phyloP scores from a whole-genome alignment of 2,888 invertebrate genomes.

The Lepidochitona cinerea region DNA sequence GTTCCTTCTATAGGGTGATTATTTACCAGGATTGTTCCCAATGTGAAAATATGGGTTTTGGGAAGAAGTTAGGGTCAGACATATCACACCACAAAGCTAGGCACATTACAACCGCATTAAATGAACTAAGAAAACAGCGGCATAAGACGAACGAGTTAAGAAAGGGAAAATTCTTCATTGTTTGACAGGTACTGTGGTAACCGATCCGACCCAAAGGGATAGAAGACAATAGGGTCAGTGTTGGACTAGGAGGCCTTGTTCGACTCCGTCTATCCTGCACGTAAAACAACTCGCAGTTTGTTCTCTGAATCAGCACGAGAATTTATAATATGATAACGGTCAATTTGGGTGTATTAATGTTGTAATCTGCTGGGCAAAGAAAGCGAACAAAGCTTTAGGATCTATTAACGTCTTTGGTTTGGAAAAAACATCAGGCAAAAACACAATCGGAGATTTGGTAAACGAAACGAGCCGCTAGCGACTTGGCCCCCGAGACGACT shows the following conservation, averaged over 20 bases:
- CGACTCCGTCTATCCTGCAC: background rate
- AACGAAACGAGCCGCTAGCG: background rate
- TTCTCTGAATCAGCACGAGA: background rate
- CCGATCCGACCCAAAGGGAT: background rate
- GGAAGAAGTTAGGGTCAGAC: background rate
- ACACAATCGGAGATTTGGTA: background rate
- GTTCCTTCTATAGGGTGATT: too few relatives aligned
- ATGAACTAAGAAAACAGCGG: constrained; percentile 4
- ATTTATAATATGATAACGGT: constrained; percentile 4
- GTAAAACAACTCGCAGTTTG: background rate
- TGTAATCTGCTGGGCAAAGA: background rate
- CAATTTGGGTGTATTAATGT: constrained; percentile 3
- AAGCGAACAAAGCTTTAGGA: background rate
- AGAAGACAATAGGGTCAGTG: background rate
- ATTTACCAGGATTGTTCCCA: too few relatives aligned
- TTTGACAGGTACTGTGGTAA: constrained; percentile 1
- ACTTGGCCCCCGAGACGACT: background rate
- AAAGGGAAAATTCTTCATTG: background rate
- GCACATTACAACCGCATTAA: constrained; percentile 7
- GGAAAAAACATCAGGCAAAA: constrained; percentile 4
- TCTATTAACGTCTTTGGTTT: background rate
- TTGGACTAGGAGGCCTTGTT: background rate
- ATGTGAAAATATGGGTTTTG: too few relatives aligned
- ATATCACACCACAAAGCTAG: background rate
- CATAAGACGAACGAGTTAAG: background rate